Evolutionary conservation across 2,797 vertebrate species (phyloP), one percentile per base, ranked within the genome.

Genomic region (Phoeniculus purpureus): DNA sequence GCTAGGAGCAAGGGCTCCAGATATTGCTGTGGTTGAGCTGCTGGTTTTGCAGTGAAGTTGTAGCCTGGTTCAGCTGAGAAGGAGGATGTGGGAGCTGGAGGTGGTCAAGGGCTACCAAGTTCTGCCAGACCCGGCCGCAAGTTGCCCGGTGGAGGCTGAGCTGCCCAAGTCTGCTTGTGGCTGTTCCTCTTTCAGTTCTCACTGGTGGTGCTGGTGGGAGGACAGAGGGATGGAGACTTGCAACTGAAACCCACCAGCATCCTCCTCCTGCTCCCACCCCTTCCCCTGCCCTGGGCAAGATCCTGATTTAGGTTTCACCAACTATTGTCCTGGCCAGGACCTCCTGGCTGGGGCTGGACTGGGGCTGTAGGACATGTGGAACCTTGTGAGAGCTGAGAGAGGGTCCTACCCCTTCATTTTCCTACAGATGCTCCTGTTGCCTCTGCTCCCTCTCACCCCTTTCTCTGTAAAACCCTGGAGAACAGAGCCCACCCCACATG

Each of bases 401-500:
- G 2, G 16, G 45, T 60, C 48, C 47, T 10, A 17, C 47, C n/a
- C 31, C 62, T 4, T 15, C 45, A 12, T 48, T 22, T 54, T 14
- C 16, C 3, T 2, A 10, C 40, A 56, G 2, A 12, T 11, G 10
- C 1, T 27, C 21, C 32, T 52, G 60, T 58, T 26, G 15, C 34
- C 58, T 80, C 81, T 0, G 0, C 48, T 43, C 45, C 23, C 25
- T 5, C 11, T 55, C 54, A 12, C 12, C 7, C 45, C 5, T 3
- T 54, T 5, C n/a, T 47, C 54, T 9, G 52, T 12, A 50, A 70
- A 77, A 45, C 2, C 54, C 20, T 0, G 0, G 9, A 12, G 45
- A 45, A 31, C 23, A 52, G 37, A 19, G 3, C 11, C 13, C 8
- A 7, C 0, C 0, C 27, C n/a, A 4, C 0, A 0, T 9, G 25